Percentiles rank a stretch among this genome's conserved stretches.
phyloP scores from a whole-genome alignment of 1,140 invertebrate species.

The Danaus melanippus region DNA sequence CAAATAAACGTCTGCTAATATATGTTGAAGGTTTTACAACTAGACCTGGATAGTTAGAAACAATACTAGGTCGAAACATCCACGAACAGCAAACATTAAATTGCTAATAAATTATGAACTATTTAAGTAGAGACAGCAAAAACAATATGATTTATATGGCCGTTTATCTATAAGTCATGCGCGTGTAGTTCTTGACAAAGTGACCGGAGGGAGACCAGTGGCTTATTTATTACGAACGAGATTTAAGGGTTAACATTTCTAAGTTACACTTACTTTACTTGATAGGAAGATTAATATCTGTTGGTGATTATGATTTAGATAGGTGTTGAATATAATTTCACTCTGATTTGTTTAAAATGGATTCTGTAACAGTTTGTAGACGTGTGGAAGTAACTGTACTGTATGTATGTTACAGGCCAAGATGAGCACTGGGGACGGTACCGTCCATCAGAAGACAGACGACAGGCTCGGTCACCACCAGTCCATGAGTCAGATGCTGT shows the following conservation, averaged over 20 bases:
- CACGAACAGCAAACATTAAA: no score
- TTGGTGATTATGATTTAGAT: no score
- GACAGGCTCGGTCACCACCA: conserved; percentile 64
- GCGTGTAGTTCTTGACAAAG: conserved; percentile 18
- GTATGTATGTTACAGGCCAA: conserved; percentile 68
- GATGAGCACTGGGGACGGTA: conserved; percentile 72
- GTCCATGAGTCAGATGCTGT: conserved; percentile 71
- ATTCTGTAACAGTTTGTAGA: no score
- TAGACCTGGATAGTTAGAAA: no score
- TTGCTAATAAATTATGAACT: no score
- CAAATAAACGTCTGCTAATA: no score
- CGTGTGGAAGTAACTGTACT: no score
- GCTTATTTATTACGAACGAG: conserved; percentile 14
- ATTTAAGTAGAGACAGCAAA: conserved; percentile 5
- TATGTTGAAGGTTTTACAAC: background rate
- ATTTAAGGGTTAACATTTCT: conserved; percentile 12
- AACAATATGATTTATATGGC: conserved; percentile 16
- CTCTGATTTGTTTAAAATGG: conserved; percentile 2
- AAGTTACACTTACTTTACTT: no score
- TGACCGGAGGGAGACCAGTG: conserved; percentile 8
- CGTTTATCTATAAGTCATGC: conserved; percentile 12
- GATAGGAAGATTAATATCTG: no score
- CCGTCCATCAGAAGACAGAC: conserved; percentile 60
- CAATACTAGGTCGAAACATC: no score
- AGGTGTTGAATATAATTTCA: conserved; percentile 8